A percentile compares a stretch with the other conserved stretches of the same genome.
These are phyloP conservation scores for Conops quadrifasciatus DNA, from an alignment of 2,888 invertebrate genomes.

Conservation along the genomic window DNA sequence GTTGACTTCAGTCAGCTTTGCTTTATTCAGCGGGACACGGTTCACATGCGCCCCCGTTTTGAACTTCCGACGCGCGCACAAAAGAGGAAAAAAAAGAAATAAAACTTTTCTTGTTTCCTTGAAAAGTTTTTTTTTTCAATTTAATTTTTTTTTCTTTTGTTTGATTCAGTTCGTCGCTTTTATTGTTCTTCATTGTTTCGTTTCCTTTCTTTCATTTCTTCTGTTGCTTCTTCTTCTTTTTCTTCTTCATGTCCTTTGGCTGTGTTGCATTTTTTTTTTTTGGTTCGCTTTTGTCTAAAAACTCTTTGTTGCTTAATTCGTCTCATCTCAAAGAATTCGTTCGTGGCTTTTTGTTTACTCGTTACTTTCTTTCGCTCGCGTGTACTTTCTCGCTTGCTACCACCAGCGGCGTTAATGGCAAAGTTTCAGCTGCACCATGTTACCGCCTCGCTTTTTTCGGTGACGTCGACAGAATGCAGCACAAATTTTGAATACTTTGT, in stretches of 20 bases:
- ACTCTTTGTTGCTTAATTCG: slow-evolving; percentile 33
- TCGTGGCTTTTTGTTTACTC: slow-evolving; percentile 15
- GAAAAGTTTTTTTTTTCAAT: slow-evolving; percentile 25
- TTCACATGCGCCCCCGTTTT: slow-evolving; percentile 21
- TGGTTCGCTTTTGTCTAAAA: slow-evolving; percentile 21
- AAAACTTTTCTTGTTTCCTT: slow-evolving; percentile 24
- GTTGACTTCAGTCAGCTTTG: slow-evolving; percentile 4
- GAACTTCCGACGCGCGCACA: slow-evolving; percentile 24
- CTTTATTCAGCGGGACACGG: background rate
- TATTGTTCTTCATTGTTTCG: slow-evolving; percentile 22
- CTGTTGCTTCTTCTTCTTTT: background rate
- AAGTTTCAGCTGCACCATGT: slow-evolving; percentile 5
- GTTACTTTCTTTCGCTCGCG: background rate
- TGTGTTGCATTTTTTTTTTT: slow-evolving; percentile 8
- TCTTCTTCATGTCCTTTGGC: background rate
- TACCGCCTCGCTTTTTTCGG: no score
- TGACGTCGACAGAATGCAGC: no score
- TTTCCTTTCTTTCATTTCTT: background rate
- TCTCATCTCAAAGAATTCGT: slow-evolving; percentile 19
- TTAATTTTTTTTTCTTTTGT: slow-evolving; percentile 2
- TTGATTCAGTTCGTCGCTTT: slow-evolving; percentile 16
- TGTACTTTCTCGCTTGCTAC: background rate
- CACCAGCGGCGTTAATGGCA: background rate
- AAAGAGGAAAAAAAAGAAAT: slow-evolving; percentile 22
- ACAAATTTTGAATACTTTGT: background rate